Conservation (phyloP, 2,888 invertebrate species). For the Syritta pipiens region DNA sequence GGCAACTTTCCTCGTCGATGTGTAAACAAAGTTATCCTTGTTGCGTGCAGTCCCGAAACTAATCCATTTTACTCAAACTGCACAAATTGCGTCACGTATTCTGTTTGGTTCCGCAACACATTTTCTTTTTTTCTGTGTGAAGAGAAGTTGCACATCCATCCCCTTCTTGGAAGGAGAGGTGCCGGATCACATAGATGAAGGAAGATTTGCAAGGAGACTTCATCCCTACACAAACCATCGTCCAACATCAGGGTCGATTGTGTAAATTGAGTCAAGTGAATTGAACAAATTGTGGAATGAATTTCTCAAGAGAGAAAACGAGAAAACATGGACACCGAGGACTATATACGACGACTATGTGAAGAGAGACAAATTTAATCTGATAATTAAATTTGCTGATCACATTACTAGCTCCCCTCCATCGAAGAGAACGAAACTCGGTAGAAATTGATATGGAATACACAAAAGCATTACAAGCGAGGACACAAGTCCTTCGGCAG, state of each 20-base stretch:
- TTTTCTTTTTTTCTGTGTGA: neutral
- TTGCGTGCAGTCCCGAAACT: constrained; percentile 39
- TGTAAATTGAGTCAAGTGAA: constrained; percentile 58
- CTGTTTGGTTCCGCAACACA: neutral
- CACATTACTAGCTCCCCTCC: constrained; percentile 53
- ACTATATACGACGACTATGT: neutral
- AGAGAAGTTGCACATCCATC: neutral
- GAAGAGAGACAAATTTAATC: constrained; percentile 57
- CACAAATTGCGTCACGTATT: constrained; percentile 38
- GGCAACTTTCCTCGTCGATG: too few relatives aligned
- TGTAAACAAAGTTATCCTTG: neutral
- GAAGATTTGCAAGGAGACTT: too few relatives aligned
- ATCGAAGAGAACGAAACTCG: neutral
- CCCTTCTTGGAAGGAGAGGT: too few relatives aligned
- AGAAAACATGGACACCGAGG: constrained; percentile 13
- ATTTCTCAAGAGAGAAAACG: constrained; percentile 47
- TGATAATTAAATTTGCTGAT: constrained; percentile 68
- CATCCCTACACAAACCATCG: neutral
- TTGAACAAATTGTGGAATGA: constrained; percentile 49
- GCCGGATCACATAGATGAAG: too few relatives aligned
- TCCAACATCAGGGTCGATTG: constrained; percentile 36
- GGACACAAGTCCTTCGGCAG: constrained; percentile 11
- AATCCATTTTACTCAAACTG: constrained; percentile 42
- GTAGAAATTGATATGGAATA: constrained; percentile 51
- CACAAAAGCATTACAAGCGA: constrained; percentile 48